Conservation (phyloP, 92 coral and sea anemone species). For the Parazoanthus swiftii region DNA sequence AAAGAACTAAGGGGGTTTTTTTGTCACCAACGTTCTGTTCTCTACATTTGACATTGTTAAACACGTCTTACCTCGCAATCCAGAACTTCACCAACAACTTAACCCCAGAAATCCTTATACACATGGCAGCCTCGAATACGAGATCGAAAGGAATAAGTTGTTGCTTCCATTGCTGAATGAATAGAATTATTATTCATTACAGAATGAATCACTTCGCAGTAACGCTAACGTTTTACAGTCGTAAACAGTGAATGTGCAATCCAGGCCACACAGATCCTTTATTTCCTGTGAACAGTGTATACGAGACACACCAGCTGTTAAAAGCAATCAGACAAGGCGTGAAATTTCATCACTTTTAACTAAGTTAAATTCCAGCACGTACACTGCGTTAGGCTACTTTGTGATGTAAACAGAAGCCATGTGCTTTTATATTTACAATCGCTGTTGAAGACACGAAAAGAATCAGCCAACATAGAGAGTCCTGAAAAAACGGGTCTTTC, state of each 20-base stretch:
- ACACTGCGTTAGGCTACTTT: slow-evolving; percentile 37
- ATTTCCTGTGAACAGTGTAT: slow-evolving; percentile 39
- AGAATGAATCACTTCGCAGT: no score
- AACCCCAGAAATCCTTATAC: slow-evolving; percentile 11
- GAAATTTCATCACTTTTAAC: slow-evolving; percentile 47
- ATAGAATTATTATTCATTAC: no score
- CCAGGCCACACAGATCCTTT: slow-evolving; percentile 41
- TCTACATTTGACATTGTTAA: slow-evolving; percentile 42
- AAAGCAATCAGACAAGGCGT: slow-evolving; percentile 37
- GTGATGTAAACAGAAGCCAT: slow-evolving; percentile 46
- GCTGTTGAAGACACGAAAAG: slow-evolving; percentile 51
- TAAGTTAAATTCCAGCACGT: slow-evolving; percentile 44
- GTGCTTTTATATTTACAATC: slow-evolving; percentile 43
- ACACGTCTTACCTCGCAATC: slow-evolving; percentile 38
- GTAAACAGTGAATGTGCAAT: slow-evolving; percentile 10
- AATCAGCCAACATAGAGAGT: slow-evolving; percentile 57
- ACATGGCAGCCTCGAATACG: background rate
- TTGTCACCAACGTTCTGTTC: slow-evolving; percentile 37
- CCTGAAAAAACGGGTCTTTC: slow-evolving; percentile 50
- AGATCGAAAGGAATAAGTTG: no score
- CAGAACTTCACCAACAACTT: slow-evolving; percentile 11
- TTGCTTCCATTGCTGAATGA: background rate
- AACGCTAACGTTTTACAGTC: slow-evolving; percentile 14
- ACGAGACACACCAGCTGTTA: slow-evolving; percentile 26
- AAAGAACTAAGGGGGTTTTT: slow-evolving; percentile 35